Base-by-base conservation (phyloP, 2,888 invertebrate species). In the Limnephilus rhombicus region DNA sequence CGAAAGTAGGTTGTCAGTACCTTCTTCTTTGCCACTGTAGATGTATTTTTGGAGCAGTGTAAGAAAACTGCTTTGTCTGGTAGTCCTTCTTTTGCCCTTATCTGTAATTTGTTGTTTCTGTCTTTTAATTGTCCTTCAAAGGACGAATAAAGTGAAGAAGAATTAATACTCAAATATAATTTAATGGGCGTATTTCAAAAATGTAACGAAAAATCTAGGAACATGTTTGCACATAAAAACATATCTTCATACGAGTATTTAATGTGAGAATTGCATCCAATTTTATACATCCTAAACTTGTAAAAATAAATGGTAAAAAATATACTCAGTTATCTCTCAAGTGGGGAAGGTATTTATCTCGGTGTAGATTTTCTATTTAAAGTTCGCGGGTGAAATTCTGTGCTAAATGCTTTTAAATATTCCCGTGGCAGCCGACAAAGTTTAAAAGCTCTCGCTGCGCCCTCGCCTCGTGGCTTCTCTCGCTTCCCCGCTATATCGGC, bases 321-420 rank as follows among this genome's bases (percentile, higher is more conserved):
- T 0, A 68, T n/a, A 68, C 68, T 68, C n/a, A n/a, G 68, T 68
- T 68, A 68, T 68, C 4, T 68, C 24, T 68, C 68, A 68, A 68
- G 68, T 68, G n/a, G 24, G 24, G 68, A 24, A 68, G 68, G 68
- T 68, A 68, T 68, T 68, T 24, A 68, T 68, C 68, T 68, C 24
- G 24, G 68, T 68, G 68, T 68, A 68, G 68, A 68, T 68, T 68
- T 68, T 68, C 9, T 68, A 68, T 68, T 68, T 68, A 68, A 68
- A n/a, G 24, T 68, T 68, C 68, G 24, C 68, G 68, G 68, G 68
- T n/a, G 68, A 68, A 68, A 68, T 24, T 68, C 68, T 68, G 68
- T n/a, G 68, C 68, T 68, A 37, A 83, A 34, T 83, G 45, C 86
- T 86, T 86, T 86, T 86, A 86, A 85, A 34, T 86, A 86, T 86